Evolutionary conservation across 2,888 invertebrate species (phyloP), one percentile per base, ranked within the genome.

Genomic region (Mythimna loreyi): DNA sequence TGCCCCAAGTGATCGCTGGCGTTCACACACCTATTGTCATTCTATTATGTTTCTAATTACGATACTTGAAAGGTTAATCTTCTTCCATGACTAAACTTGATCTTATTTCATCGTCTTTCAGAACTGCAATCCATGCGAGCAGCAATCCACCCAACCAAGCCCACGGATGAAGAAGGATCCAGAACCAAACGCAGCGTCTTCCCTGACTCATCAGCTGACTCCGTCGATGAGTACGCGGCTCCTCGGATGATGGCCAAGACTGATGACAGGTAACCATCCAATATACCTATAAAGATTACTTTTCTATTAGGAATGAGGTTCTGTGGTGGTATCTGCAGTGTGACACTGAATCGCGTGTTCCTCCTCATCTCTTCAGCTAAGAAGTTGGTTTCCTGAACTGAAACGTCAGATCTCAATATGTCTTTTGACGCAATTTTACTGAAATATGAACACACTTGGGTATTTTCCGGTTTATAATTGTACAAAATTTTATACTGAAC

Each of bases 311-410:
- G 99, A 92, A n/a, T 99, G 67, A 99, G 96, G 96, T 99, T 99
- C 83, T 98, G 98, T 75, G 99, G 99, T 73, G 99, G 99, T 85
- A 99, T 99, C 96, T 99, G 99, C 83, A 99, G 96, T 9, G 99
- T 99, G 75, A 99, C 99, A 89, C 98, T 98, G 93, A 99, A 99
- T 89, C 98, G 98, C 0, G 99, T 99, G 92, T 98, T 97, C 87
- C 98, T 97, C 58, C 97, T 97, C 98, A 99, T 98, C 96, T 99
- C 99, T 90, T 99, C 98, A 3, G 99, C n/a, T 66, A 99, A 96
- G 93, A 98, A 98, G n/a, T n/a, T n/a, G n/a, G n/a, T n/a, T n/a
- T n/a, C n/a, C n/a, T n/a, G n/a, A n/a, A n/a, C n/a, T n/a, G n/a
- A n/a, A n/a, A n/a, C n/a, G n/a, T n/a, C n/a, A n/a, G n/a, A n/a